These are phyloP conservation scores for Arctocebus calabarensis DNA, from an alignment of 2,797 vertebrate genomes.

Conservation along the genomic window DNA sequence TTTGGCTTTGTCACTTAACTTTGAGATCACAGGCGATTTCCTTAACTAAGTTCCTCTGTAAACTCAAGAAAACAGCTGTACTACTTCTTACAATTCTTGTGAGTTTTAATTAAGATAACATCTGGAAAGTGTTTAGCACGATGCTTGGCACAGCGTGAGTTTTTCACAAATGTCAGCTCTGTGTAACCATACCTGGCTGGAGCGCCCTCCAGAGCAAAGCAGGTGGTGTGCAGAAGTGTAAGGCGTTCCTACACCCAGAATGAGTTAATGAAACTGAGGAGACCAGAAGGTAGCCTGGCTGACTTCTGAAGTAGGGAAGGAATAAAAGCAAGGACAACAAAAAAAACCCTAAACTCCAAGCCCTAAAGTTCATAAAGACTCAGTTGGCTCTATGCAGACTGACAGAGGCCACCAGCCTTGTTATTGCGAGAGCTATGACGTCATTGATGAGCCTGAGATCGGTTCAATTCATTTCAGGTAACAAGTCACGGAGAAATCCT, in stretches of 20 bases:
- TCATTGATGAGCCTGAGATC: no score
- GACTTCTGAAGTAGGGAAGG: background rate
- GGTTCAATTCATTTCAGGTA: background rate
- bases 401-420: background rate
- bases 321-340: background rate
- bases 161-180: conserved; percentile 11
- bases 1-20: background rate
- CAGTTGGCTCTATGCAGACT: background rate
- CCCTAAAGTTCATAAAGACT: background rate
- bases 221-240: background rate
- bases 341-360: background rate
- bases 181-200: background rate
- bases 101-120: conserved; percentile 55
- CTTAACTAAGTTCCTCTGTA: conserved; percentile 11
- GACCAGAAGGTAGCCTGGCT: background rate
- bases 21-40: background rate
- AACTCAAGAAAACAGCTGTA: background rate
- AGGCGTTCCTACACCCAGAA: background rate
- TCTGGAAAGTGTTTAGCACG: conserved; percentile 36
- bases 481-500: background rate
- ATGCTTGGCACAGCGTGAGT: background rate
- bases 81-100: background rate
- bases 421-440: background rate
- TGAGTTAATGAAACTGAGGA: background rate
- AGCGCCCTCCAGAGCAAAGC: background rate